Evolutionary conservation across 2,888 invertebrate species (phyloP).

Genomic region (Sympetrum striolatum): DNA sequence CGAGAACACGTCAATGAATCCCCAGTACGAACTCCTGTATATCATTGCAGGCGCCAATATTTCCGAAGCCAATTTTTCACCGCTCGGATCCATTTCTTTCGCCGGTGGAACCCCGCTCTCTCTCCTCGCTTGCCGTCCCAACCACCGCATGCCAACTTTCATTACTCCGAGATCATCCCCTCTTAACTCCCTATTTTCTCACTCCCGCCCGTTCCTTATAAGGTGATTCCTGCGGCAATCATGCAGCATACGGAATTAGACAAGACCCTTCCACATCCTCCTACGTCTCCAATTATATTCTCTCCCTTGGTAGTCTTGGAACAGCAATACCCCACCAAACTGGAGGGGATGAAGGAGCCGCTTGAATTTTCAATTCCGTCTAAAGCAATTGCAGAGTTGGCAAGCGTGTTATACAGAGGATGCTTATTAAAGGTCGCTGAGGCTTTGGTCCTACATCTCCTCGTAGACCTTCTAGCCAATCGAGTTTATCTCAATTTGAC

Average conservation of each 20-base stretch:
- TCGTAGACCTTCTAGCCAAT: background rate
- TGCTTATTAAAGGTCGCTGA: background rate
- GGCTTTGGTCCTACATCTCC: background rate
- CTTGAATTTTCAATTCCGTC: background rate
- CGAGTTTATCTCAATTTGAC: background rate
- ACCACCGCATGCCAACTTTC: no score
- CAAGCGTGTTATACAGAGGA: background rate
- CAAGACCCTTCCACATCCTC: background rate
- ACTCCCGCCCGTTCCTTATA: background rate
- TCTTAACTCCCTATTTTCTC: no score
- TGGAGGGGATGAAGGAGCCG: background rate
- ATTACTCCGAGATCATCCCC: no score
- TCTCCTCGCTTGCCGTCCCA: background rate
- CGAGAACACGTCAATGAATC: background rate
- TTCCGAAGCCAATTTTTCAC: background rate
- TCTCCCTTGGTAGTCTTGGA: background rate
- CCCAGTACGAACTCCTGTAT: background rate
- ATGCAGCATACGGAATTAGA: background rate
- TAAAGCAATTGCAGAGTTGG: background rate
- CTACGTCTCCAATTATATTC: background rate
- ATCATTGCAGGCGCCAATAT: background rate
- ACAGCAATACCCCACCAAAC: background rate
- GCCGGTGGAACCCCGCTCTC: background rate
- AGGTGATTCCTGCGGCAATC: background rate
- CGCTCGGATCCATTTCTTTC: background rate